Percentiles rank a stretch among this genome's conserved stretches.
Conservation (phyloP, 1,140 invertebrate genomes). For the Drosophila trapezifrons region DNA sequence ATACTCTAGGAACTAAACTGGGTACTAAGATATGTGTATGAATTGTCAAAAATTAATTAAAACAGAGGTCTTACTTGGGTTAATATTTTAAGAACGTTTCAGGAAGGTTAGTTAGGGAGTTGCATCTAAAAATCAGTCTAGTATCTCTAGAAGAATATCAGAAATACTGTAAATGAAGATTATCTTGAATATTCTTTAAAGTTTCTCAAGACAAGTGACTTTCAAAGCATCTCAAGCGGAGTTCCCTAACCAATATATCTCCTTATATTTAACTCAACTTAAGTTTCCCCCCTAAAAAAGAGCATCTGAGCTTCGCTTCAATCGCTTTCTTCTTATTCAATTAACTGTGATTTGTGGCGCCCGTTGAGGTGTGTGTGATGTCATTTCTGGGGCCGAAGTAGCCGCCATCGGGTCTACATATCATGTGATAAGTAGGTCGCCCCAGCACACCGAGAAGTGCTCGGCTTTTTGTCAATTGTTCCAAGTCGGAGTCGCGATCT, state of each 20-base stretch:
- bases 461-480: constrained; percentile 68
- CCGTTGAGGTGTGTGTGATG: constrained; percentile 66
- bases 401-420: constrained; percentile 55
- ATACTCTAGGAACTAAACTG: background rate
- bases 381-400: constrained; percentile 48
- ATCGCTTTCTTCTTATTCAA: constrained; percentile 38
- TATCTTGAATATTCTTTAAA: background rate
- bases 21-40: background rate
- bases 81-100: background rate
- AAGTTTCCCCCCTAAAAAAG: background rate
- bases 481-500: constrained; percentile 42
- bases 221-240: background rate
- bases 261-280: background rate
- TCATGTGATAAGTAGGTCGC: constrained; percentile 63
- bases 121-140: too few species aligned
- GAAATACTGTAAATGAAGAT: background rate
- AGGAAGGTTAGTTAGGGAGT: background rate
- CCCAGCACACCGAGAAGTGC: constrained; percentile 27
- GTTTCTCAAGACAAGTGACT: background rate
- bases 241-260: too few species aligned
- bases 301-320: constrained; percentile 15
- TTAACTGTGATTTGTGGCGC: constrained; percentile 64
- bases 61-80: background rate
- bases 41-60: too few species aligned
- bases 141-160: background rate